phyloP scores from a whole-genome alignment of 1,140 invertebrate genomes.

The Aphidius gifuensis region DNA sequence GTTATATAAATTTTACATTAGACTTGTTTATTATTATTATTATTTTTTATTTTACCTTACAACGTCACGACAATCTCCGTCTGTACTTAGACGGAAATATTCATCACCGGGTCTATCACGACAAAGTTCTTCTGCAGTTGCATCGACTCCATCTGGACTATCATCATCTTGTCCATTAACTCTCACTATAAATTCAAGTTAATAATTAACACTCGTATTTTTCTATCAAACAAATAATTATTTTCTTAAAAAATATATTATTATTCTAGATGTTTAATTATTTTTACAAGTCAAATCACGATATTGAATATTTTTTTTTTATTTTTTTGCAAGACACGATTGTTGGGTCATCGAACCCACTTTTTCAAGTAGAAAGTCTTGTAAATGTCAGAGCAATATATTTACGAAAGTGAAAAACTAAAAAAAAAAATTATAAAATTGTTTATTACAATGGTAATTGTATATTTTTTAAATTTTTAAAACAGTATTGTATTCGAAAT shows the following conservation, averaged over 20 bases:
- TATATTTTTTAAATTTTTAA: no score
- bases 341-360: slow-evolving; percentile 41
- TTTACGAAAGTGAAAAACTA: slow-evolving; percentile 37
- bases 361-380: slow-evolving; percentile 51
- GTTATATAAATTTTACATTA: slow-evolving; percentile 8
- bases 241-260: neutral
- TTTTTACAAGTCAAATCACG: neutral
- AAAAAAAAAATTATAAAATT: slow-evolving; percentile 44
- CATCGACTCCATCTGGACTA: slow-evolving; percentile 63
- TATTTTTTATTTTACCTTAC: slow-evolving; percentile 67
- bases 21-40: neutral
- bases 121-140: slow-evolving; percentile 79
- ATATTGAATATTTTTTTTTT: slow-evolving; percentile 9
- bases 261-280: neutral
- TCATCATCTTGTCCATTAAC: slow-evolving; percentile 59
- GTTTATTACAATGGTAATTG: slow-evolving; percentile 22
- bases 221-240: slow-evolving; percentile 4
- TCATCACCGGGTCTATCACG: slow-evolving; percentile 81
- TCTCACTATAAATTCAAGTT: slow-evolving; percentile 37
- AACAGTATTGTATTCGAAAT: no score
- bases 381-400: slow-evolving; percentile 49
- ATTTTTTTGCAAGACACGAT: slow-evolving; percentile 7
- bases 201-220: neutral
- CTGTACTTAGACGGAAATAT: slow-evolving; percentile 80
- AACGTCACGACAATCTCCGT: slow-evolving; percentile 87